Evolutionary conservation across 2,888 invertebrate genomes (phyloP).

Genomic region (Troides helena): DNA sequence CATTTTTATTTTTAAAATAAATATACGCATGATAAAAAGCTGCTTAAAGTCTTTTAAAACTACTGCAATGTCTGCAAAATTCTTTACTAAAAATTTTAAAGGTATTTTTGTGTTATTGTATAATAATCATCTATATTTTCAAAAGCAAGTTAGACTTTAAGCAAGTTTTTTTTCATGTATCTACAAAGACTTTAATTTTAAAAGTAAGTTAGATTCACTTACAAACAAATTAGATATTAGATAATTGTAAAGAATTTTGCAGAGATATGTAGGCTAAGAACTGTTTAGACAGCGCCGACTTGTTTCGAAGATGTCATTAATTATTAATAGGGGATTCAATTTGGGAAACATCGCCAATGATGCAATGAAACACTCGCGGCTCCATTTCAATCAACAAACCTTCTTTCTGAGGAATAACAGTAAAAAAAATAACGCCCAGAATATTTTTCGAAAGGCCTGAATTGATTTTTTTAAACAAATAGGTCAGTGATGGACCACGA

Average conservation of each 20-base stretch:
- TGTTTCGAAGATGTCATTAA: conserved; percentile 42
- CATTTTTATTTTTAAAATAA: too few relatives aligned
- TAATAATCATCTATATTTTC: conserved; percentile 25
- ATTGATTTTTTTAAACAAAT: background rate
- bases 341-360: conserved; percentile 74
- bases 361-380: conserved; percentile 72
- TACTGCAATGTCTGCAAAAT: conserved; percentile 66
- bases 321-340: conserved; percentile 60
- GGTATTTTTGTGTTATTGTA: conserved; percentile 22
- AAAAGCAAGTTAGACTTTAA: conserved; percentile 63
- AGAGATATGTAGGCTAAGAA: conserved; percentile 54
- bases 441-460: background rate
- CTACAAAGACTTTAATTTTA: conserved; percentile 37
- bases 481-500: too few relatives aligned
- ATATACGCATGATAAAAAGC: conserved; percentile 12
- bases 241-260: conserved; percentile 76
- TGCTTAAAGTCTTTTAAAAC: conserved; percentile 48
- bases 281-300: conserved; percentile 32
- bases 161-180: conserved; percentile 54
- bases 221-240: conserved; percentile 55
- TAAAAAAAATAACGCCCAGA: background rate
- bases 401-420: conserved; percentile 61
- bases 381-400: conserved; percentile 73
- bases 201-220: conserved; percentile 54
- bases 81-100: conserved; percentile 54